Base-by-base conservation (phyloP, 30 jellyfish, hydroid and myxozoan genomes). In the Aurelia coerulea region DNA sequence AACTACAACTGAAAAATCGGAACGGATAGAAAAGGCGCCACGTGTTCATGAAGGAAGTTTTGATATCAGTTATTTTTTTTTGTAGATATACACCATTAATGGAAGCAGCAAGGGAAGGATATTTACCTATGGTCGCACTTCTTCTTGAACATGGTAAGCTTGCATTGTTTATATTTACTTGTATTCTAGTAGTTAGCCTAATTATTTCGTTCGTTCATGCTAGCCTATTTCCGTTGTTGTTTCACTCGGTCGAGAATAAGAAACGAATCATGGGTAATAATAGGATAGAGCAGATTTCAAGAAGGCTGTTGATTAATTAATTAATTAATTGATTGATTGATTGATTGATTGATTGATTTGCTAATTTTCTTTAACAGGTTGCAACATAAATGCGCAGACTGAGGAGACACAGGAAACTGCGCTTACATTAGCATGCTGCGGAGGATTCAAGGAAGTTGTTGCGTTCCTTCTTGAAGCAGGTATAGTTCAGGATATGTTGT, bases 31-130 rank as follows among this genome's bases (percentile, higher is more conserved):
- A 23, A 23, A 23, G 29, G 29, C 29, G 0, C 29, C 29, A 23
- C 29, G 29, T 23, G 29, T 23, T 23, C 29, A 23, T 23, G 29
- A 23, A 23, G 29, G 29, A 23, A 23, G 29, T 23, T 23, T 23
- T 23, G 29, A 23, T 0, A 23, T 23, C 8, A 2, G 8, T 29
- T 10, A 19, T 2, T 4, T 13, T 19, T 68, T 11, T 68, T 14
- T 67, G 4, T 64, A 94, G 99, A 10, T 95, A 85, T 70, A 95
- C 99, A 9, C 99, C 99, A 52, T 67, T 95, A 65, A 95, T 95
- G 99, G 99, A 95, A 81, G 99, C 99, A 1, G 96, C 98, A n/a
- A 64, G 99, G 49, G 99, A 95, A 83, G 99, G 99, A 34, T 94
- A 80, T 83, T 51, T 94, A 33, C 99, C 99, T 63, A 94, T 94